phyloP scores from a whole-genome alignment of 2,888 invertebrate species.

The Automeris io region DNA sequence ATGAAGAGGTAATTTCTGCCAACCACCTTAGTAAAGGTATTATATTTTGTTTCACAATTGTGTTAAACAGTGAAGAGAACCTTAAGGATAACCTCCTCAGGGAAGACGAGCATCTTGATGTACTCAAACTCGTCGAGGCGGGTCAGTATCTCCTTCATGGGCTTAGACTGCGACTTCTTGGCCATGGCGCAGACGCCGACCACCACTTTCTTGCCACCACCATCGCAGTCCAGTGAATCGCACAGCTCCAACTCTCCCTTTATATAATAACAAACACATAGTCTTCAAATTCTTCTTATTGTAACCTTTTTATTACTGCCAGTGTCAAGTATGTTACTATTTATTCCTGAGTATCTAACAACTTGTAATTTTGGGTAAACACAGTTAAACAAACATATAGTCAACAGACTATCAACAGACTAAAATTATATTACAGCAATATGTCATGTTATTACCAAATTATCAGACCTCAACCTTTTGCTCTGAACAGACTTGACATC shows the following conservation, averaged over 20 bases:
- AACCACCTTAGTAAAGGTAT: conserved; percentile 5
- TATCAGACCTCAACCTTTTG: too few species aligned
- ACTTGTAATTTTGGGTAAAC: too few species aligned
- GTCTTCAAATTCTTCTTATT: too few species aligned
- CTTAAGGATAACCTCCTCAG: conserved; percentile 96
- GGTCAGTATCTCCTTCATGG: conserved; percentile 99
- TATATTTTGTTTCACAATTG: conserved; percentile 66
- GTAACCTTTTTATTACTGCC: too few species aligned
- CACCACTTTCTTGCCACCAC: conserved; percentile 91
- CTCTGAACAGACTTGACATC: too few species aligned
- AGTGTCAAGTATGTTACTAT: too few species aligned
- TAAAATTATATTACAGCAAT: too few species aligned
- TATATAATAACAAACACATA: too few species aligned
- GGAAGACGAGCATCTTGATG: conserved; percentile 95
- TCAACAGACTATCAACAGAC: too few species aligned
- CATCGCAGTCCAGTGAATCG: conserved; percentile 80
- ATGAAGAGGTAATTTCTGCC: neutral
- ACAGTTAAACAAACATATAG: too few species aligned
- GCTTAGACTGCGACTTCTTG: conserved; percentile 99
- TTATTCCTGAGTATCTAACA: too few species aligned
- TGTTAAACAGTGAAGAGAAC: conserved; percentile 78
- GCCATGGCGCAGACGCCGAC: conserved; percentile 99
- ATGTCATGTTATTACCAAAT: too few species aligned
- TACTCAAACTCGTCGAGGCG: conserved; percentile 97
- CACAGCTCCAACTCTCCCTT: conserved; percentile 88